A percentile compares a stretch with the other conserved stretches of the same genome.
Evolutionary conservation across 2,888 invertebrate species (phyloP).

Genomic region (Epirrhoe alternata): DNA sequence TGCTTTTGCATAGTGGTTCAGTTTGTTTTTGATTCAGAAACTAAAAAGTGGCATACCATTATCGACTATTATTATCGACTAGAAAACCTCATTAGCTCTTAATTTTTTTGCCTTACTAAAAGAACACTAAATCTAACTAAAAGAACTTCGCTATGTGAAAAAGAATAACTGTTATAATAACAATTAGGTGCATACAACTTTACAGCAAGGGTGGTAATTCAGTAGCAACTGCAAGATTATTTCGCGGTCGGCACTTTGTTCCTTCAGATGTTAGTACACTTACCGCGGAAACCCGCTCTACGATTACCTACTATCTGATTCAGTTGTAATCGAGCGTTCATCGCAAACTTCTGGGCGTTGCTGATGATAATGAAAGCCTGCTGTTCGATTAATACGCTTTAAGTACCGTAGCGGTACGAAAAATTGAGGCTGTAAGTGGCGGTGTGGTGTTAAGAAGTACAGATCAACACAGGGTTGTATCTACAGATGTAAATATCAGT

Average conservation of each 20-base stretch:
- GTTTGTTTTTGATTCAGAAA: no score
- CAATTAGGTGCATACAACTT: no score
- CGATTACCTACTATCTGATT: conserved; percentile 69
- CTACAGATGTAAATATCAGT: not conserved
- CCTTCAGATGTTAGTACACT: conserved; percentile 50
- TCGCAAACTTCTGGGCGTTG: conserved; percentile 64
- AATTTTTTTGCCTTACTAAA: no score
- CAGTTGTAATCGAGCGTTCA: conserved; percentile 69
- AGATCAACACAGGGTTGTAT: not conserved
- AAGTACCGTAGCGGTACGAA: conserved; percentile 65
- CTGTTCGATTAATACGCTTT: conserved; percentile 65
- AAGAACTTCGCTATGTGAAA: no score
- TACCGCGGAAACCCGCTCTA: conserved; percentile 60
- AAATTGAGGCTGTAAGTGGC: conserved; percentile 59
- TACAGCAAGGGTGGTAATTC: not conserved
- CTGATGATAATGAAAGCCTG: conserved; percentile 67
- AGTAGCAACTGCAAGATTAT: not conserved
- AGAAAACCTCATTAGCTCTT: no score
- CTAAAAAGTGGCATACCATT: no score
- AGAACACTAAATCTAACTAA: no score
- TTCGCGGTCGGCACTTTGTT: not conserved
- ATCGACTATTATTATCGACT: no score
- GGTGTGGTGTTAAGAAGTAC: conserved; percentile 53
- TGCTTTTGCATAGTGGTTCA: no score
- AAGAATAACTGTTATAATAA: no score